Evolutionary conservation across 2,113 vertebrate genomes (phyloP), one percentile per base, ranked within the genome.

Genomic region (Coturnix japonica): DNA sequence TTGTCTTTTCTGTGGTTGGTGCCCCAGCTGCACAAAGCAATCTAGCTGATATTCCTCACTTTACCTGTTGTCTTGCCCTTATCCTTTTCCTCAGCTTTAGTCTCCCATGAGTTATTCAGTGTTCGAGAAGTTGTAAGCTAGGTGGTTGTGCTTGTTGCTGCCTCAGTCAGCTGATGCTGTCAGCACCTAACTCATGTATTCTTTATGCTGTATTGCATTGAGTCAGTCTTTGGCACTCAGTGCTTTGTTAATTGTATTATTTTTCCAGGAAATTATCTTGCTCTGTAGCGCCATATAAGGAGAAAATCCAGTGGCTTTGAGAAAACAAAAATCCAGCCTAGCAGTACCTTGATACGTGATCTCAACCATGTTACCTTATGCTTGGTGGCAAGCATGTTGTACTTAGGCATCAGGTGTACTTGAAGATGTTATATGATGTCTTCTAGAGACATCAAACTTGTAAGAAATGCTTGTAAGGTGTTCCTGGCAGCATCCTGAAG

Each of bases 211-310:
- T 77, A 76, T 90, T 51, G 65, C 80, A 49, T 31, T 1, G 6
- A 76, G 71, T 89, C 85, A 69, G 39, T 72, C 90, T 87, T 76
- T 13, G 6, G 47, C 78, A 72, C 78, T 79, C 5, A 0, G 43
- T 60, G 49, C 90, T 82, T 70, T 70, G n/a, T 80, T 80, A 77
- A 85, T 66, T 88, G 33, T 73, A 33, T 83, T 54, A 31, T 63
- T 90, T 85, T 77, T 74, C 28, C 49, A 81, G 56, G 46, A 31
- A 74, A 25, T 91, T 85, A 26, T 75, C 65, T 88, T 91, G 65
- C 73, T 77, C 61, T 83, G 20, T 64, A 71, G 60, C 35, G 59
- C 44, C 37, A 31, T 63, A 61, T 80, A 63, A 86, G 44, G 67
- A 64, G n/a, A 76, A 82, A 91, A 87, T 66, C 60, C 60, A 49